phyloP scores from a whole-genome alignment of 2,797 vertebrate genomes.

The Octomys mimax region DNA sequence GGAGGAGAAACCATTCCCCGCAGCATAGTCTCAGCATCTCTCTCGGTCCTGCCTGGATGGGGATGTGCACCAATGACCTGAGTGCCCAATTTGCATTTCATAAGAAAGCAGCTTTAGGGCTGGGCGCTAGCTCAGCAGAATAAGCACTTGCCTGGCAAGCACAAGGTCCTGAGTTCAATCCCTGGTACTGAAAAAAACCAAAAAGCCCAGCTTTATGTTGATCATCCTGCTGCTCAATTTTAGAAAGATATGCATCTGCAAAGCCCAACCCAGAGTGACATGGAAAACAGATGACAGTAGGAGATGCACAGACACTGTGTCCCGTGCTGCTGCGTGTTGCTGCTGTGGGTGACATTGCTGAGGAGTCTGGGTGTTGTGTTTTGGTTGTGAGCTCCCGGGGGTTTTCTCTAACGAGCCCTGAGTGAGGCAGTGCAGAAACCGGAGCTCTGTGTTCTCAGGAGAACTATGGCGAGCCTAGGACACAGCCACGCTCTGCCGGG shows the following conservation, averaged over 20 bases:
- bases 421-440: conserved; percentile 29
- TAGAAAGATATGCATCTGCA: neutral
- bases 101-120: neutral
- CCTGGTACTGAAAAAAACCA: no score
- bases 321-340: neutral
- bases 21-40: neutral
- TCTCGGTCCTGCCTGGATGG: neutral
- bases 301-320: neutral
- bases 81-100: neutral
- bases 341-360: conserved; percentile 32
- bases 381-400: conserved; percentile 33
- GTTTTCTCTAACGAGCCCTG: conserved; percentile 66
- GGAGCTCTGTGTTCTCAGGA: conserved; percentile 51
- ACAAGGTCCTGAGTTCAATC: no score
- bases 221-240: neutral
- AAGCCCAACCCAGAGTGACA: conserved; percentile 11
- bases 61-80: neutral
- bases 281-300: neutral
- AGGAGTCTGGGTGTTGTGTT: conserved; percentile 48
- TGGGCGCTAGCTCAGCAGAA: no score
- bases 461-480: conserved; percentile 39
- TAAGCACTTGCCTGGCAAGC: no score
- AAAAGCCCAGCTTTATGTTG: neutral
- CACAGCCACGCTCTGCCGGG: conserved; percentile 55
- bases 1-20: neutral